Evolutionary conservation across 2,888 invertebrate species (phyloP).

Genomic region (Zaprionus lineosus): DNA sequence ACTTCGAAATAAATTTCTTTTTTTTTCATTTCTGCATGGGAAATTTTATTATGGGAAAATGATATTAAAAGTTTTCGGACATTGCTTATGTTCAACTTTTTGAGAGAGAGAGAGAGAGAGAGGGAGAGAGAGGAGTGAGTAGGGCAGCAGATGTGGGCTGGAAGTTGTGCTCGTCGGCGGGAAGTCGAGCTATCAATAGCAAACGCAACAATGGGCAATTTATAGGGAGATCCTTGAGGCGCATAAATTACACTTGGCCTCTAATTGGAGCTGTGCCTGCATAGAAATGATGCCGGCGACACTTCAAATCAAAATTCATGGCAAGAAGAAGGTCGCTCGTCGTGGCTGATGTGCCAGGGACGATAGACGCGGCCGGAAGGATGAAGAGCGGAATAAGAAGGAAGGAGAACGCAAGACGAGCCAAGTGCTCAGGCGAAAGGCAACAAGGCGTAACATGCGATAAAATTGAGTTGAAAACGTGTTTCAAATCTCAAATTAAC

Average conservation of each 20-base stretch:
- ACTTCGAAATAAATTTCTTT: no score
- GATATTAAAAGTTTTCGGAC: slow-evolving; percentile 69
- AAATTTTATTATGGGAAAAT: slow-evolving; percentile 67
- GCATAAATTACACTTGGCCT: slow-evolving; percentile 75
- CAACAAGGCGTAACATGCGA: slow-evolving; percentile 82
- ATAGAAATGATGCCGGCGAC: slow-evolving; percentile 49
- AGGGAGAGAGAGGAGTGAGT: no score
- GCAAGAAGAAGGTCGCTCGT: slow-evolving; percentile 22
- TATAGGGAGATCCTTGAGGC: slow-evolving; percentile 62
- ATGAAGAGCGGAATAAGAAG: slow-evolving; percentile 6
- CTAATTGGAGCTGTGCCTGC: slow-evolving; percentile 67
- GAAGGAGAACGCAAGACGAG: neutral
- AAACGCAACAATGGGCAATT: slow-evolving; percentile 74
- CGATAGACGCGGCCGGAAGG: neutral
- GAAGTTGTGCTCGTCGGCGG: neutral
- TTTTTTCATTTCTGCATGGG: slow-evolving; percentile 25
- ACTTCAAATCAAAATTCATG: slow-evolving; percentile 76
- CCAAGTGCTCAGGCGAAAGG: slow-evolving; percentile 55
- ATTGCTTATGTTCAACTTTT: slow-evolving; percentile 59
- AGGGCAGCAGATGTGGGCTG: neutral
- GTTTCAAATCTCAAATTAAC: slow-evolving; percentile 81
- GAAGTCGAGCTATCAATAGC: slow-evolving; percentile 55
- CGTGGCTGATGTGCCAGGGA: no score
- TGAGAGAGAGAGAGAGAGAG: no score
- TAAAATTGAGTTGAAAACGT: slow-evolving; percentile 81